These are phyloP conservation scores for Ageneiosus marmoratus DNA, from an alignment of 2,113 vertebrate genomes.

Conservation along the genomic window DNA sequence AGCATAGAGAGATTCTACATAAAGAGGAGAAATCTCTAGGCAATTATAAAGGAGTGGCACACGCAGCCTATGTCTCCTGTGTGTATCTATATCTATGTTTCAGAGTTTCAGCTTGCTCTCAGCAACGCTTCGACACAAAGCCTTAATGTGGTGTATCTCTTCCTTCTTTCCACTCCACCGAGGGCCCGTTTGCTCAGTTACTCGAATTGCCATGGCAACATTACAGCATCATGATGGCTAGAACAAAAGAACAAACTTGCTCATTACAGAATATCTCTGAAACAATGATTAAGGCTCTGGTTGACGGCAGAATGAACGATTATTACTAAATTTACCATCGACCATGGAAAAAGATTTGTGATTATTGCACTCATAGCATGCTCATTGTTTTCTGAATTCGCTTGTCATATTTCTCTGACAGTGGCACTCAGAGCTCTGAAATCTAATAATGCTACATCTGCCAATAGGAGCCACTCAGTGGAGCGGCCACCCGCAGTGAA, in stretches of 20 bases:
- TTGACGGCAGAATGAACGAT: conserved; percentile 44
- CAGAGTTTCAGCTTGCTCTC: not conserved
- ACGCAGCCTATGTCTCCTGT: not conserved
- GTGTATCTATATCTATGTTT: not conserved
- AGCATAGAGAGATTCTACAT: conserved; percentile 3
- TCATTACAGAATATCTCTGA: conserved; percentile 34
- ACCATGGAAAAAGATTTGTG: conserved; percentile 2
- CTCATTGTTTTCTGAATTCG: conserved; percentile 38
- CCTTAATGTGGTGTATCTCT: not conserved
- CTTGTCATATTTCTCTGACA: conserved; percentile 25
- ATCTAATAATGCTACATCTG: conserved; percentile 34
- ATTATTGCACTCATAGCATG: conserved; percentile 28
- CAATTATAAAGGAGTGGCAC: conserved; percentile 35
- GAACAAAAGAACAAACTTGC: conserved; percentile 35
- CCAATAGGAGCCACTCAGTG: conserved; percentile 10
- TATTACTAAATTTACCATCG: conserved; percentile 33
- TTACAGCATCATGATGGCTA: conserved; percentile 54
- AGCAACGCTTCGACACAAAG: not conserved
- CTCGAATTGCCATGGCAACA: conserved; percentile 65
- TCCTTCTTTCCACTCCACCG: conserved; percentile 51
- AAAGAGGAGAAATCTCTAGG: conserved; percentile 35
- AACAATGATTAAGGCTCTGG: conserved; percentile 39
- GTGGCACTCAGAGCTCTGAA: conserved; percentile 37
- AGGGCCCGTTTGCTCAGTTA: conserved; percentile 61
- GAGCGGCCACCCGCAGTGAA: conserved; percentile 14